Evolutionary conservation across 92 coral and sea anemone genomes (phyloP).

Genomic region (Scolanthus callimorphus): DNA sequence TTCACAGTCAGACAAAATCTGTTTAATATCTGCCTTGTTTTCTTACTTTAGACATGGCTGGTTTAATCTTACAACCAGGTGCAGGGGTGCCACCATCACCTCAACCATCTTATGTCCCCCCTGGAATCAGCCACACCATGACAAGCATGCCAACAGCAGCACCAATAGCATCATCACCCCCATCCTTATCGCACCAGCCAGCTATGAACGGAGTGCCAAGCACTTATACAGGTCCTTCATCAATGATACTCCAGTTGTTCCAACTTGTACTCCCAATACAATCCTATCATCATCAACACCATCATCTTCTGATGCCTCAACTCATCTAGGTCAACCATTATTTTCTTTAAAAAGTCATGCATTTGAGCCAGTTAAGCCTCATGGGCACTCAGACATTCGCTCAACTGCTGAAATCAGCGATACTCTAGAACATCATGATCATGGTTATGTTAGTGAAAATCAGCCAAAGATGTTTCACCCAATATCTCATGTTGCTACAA

Average conservation of each 20-base stretch:
- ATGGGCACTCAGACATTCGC: constrained; percentile 49
- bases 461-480: constrained; percentile 46
- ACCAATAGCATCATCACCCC: constrained; percentile 18
- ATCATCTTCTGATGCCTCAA: constrained; percentile 9
- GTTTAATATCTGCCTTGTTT: too few species aligned
- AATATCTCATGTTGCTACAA: constrained; percentile 17
- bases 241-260: constrained; percentile 19
- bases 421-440: constrained; percentile 42
- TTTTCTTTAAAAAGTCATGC: constrained; percentile 65
- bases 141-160: neutral
- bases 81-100: constrained; percentile 10
- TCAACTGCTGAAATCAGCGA: constrained; percentile 75
- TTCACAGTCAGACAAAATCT: too few species aligned
- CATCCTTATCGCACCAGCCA: too few species aligned
- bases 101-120: constrained; percentile 1
- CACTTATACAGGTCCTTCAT: too few species aligned
- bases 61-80: constrained; percentile 15
- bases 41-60: constrained; percentile 20
- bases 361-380: constrained; percentile 78
- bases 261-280: constrained; percentile 5
- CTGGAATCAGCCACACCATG: too few species aligned
- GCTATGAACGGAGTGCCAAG: too few species aligned
- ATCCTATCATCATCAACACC: constrained; percentile 11
- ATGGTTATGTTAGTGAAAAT: constrained; percentile 10
- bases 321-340: constrained; percentile 68